A percentile compares a stretch with the other conserved stretches of the same genome.
Evolutionary conservation across 2,797 vertebrate genomes (phyloP).

Genomic region (Gymnocypris eckloni): DNA sequence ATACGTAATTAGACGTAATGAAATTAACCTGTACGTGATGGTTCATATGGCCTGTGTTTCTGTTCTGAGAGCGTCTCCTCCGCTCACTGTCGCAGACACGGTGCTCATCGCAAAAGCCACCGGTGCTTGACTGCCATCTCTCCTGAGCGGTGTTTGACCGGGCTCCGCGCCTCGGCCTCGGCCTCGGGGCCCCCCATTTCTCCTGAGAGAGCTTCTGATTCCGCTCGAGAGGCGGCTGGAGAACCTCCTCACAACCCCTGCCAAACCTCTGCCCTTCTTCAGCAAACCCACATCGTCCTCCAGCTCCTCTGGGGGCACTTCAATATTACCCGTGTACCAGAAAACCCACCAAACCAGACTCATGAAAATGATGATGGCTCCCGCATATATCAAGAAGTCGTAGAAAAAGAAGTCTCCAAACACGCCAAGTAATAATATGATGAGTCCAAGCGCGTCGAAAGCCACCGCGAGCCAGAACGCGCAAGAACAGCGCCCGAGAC

Average conservation of each 20-base stretch:
- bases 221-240: conserved; percentile 74
- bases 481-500: conserved; percentile 83
- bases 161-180: background rate
- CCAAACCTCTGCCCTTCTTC: conserved; percentile 69
- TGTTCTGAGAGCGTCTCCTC: conserved; percentile 49
- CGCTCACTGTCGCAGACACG: conserved; percentile 55
- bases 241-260: conserved; percentile 72
- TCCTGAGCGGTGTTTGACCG: conserved; percentile 32
- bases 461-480: conserved; percentile 89
- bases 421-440: conserved; percentile 82
- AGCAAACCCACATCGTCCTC: conserved; percentile 80
- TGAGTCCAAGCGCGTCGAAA: conserved; percentile 84
- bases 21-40: conserved; percentile 27
- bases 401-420: conserved; percentile 83
- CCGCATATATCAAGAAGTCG: conserved; percentile 91
- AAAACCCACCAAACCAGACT: conserved; percentile 95
- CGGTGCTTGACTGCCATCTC: conserved; percentile 29
- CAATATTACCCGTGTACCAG: conserved; percentile 94
- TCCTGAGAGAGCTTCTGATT: conserved; percentile 66
- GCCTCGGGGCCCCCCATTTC: conserved; percentile 39
- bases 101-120: conserved; percentile 16
- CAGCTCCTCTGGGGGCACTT: conserved; percentile 81
- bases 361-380: conserved; percentile 88
- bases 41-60: conserved; percentile 69
- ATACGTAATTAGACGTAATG: background rate